A percentile compares a stretch with the other conserved stretches of the same genome.
Conservation (phyloP, 2,113 vertebrate genomes). For the Peucedramus taeniatus region DNA sequence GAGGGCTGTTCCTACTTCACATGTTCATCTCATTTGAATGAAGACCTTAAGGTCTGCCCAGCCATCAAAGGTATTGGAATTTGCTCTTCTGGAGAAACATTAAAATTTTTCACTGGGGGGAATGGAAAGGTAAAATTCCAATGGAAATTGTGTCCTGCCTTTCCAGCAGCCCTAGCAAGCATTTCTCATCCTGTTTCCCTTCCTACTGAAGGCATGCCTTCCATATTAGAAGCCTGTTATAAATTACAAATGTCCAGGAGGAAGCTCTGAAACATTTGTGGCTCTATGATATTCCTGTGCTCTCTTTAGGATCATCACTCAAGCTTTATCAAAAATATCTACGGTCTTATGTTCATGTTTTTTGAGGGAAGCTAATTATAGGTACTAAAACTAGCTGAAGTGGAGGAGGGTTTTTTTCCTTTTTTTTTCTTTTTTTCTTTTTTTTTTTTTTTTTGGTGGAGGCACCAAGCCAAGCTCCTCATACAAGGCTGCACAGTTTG, state of each 20-base stretch:
- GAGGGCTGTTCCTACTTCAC: neutral
- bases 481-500: slow-evolving; percentile 32
- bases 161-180: neutral
- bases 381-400: neutral
- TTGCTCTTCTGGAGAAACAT: slow-evolving; percentile 2
- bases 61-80: slow-evolving; percentile 8
- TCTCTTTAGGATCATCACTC: neutral
- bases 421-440: neutral
- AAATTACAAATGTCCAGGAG: neutral
- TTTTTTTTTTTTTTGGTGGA: neutral
- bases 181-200: neutral
- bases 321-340: slow-evolving; percentile 36
- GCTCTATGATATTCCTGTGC: neutral
- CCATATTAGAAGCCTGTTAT: neutral
- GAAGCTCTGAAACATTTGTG: neutral
- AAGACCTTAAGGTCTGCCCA: slow-evolving; percentile 22
- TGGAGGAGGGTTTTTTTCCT: neutral
- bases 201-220: neutral
- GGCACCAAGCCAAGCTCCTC: slow-evolving; percentile 31
- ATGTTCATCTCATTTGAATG: slow-evolving; percentile 16
- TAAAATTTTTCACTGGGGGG: neutral
- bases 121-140: slow-evolving; percentile 42
- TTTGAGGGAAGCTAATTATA: slow-evolving; percentile 29
- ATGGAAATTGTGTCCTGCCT: slow-evolving; percentile 15
- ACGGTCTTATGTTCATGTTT: neutral